Evolutionary conservation across 30 jellyfish, hydroid and myxozoan genomes (phyloP), one percentile per base, ranked within the genome.

Genomic region (Pseudorhiza aurosa): DNA sequence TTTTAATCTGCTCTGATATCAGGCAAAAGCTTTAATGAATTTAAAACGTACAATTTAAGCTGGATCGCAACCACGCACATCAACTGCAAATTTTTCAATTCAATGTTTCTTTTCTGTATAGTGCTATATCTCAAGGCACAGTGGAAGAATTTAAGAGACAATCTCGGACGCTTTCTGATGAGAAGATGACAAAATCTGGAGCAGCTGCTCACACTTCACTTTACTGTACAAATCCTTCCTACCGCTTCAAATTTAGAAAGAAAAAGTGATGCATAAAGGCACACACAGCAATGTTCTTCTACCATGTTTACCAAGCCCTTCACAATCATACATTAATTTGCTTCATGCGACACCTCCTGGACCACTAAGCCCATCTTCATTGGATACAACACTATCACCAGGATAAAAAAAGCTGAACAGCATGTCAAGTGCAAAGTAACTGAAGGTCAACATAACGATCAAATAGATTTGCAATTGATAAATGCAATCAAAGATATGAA

Each of bases 151-250:
- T 39, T 39, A 39, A 39, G 50, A 39, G 67, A 51, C 31, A 51
- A 51, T n/a, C 67, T 51, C 19, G 31, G n/a, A 24, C 67, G 67
- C 8, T 51, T 8, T 51, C 31, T 51, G 21, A 21, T 51, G 8
- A 51, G n/a, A 51, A 51, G 67, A 51, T 51, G 67, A 51, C 67
- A 51, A 51, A 51, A 24, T 51, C 67, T 18, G 67, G 21, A 51
- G 67, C 67, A 51, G 67, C 27, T 18, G 27, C 27, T 21, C 67
- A 51, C 21, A n/a, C 67, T 15, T 51, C n/a, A 24, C 67, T n/a
- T n/a, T 21, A 51, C 27, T 5, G 67, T 51, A 21, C 67, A 51
- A 51, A 24, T n/a, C 8, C n/a, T 51, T 51, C n/a, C 7, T 7
- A 8, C 67, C 8, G 67, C 67, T 51, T 18, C 67, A 51, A 51